A percentile compares a stretch with the other conserved stretches of the same genome.
These are phyloP conservation scores for Drosophila lutescens DNA, from an alignment of 2,888 invertebrate genomes.

Conservation along the genomic window DNA sequence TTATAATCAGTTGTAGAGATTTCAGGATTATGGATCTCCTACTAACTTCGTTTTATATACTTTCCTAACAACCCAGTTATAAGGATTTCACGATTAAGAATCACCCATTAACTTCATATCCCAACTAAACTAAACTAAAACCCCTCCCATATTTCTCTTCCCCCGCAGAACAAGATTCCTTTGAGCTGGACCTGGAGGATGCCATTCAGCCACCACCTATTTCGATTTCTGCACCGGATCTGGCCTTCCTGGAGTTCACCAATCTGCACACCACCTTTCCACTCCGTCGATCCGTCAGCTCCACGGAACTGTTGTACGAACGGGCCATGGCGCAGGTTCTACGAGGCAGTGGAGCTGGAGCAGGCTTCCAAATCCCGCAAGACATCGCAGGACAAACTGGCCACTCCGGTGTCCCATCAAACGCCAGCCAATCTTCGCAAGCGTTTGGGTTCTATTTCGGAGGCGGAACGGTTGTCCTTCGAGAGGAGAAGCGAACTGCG, in stretches of 20 bases:
- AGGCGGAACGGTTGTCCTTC: conserved; percentile 84
- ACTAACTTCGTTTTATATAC: no score
- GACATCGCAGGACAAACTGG: conserved; percentile 68
- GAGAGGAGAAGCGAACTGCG: conserved; percentile 85
- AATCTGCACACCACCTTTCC: conserved; percentile 84
- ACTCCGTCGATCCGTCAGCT: conserved; percentile 90
- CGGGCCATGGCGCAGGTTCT: conserved; percentile 92
- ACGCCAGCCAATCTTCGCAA: conserved; percentile 81
- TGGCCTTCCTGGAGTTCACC: conserved; percentile 87
- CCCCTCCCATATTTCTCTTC: not conserved
- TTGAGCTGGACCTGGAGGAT: conserved; percentile 88
- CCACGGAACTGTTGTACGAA: conserved; percentile 92
- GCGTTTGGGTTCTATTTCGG: conserved; percentile 85
- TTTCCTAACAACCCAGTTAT: conserved; percentile 17
- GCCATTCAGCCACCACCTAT: conserved; percentile 91
- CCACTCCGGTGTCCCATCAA: conserved; percentile 48
- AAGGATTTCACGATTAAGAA: not conserved
- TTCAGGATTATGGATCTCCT: no score
- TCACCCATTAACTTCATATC: not conserved
- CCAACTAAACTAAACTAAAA: not conserved
- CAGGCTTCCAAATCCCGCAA: conserved; percentile 86
- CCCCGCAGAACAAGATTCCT: conserved; percentile 85
- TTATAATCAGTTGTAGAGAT: no score
- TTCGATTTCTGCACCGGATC: conserved; percentile 92
- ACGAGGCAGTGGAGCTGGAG: conserved; percentile 90